These are phyloP conservation scores for Bhutanitis thaidina DNA, from an alignment of 2,888 invertebrate genomes.

Conservation along the genomic window DNA sequence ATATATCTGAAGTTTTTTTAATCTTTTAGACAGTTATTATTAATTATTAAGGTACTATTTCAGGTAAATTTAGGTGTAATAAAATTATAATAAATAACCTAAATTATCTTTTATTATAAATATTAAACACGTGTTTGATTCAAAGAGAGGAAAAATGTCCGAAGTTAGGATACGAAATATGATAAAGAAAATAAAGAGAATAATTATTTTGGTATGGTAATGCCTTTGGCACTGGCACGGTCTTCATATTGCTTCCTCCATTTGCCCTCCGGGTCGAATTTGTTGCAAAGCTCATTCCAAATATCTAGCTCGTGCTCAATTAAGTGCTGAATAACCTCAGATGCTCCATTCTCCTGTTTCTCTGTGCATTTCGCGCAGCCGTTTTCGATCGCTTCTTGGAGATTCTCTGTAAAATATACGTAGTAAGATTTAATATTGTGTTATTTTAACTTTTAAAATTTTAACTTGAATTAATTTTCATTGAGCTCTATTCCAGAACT, in stretches of 20 bases:
- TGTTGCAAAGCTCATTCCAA: constrained; percentile 82
- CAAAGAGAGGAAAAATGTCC: no score
- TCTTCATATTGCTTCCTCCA: constrained; percentile 83
- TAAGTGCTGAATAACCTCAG: constrained; percentile 81
- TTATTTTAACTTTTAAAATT: no score
- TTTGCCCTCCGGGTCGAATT: constrained; percentile 83
- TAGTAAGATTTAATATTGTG: not conserved
- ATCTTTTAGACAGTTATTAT: no score
- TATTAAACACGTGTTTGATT: no score
- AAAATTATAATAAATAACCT: no score
- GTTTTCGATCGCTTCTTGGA: constrained; percentile 82
- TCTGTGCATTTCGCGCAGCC: constrained; percentile 85
- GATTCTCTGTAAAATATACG: constrained; percentile 48
- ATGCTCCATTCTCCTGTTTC: constrained; percentile 76
- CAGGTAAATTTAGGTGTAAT: no score
- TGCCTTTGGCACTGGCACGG: constrained; percentile 74
- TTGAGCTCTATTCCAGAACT: no score
- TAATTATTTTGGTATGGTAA: constrained; percentile 32
- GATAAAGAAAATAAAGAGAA: not conserved
- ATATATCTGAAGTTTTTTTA: no score
- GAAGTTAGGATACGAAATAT: no score
- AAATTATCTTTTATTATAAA: no score
- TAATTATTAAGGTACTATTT: no score
- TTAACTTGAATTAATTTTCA: no score
- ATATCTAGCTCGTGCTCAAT: constrained; percentile 81